Percentiles rank a stretch among this genome's conserved stretches.
Conservation (phyloP, 2,888 invertebrate species). For the Leptogaster cylindrica region DNA sequence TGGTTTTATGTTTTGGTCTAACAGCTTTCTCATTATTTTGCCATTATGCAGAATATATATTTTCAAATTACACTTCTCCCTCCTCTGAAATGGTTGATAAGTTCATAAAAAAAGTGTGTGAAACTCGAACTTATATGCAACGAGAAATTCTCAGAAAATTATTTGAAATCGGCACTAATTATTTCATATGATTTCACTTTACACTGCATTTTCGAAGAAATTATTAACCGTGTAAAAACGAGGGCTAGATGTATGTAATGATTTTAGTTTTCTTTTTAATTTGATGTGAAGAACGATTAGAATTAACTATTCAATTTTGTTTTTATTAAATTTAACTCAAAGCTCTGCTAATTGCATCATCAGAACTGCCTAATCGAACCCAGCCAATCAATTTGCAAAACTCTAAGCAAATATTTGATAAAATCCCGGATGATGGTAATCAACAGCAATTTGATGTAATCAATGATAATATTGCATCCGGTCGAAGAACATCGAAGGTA, state of each 20-base stretch:
- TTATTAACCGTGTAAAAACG: no score
- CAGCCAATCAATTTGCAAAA: constrained; percentile 45
- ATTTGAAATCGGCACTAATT: no score
- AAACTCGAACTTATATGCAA: no score
- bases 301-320: constrained; percentile 45
- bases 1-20: constrained; percentile 3
- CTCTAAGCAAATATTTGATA: constrained; percentile 28
- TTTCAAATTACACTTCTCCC: no score
- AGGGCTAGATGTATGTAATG: no score
- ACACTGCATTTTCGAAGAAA: no score
- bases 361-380: constrained; percentile 48
- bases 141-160: no score
- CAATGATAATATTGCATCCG: constrained; percentile 48
- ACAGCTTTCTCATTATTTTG: neutral
- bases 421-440: constrained; percentile 43
- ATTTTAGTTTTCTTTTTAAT: constrained; percentile 1
- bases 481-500: constrained; percentile 65
- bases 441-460: constrained; percentile 49
- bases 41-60: neutral
- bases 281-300: constrained; percentile 47
- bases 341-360: constrained; percentile 51
- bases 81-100: no score
- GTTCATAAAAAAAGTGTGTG: no score
- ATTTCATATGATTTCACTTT: no score
- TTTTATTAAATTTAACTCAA: constrained; percentile 41